phyloP scores from a whole-genome alignment of 2,888 invertebrate genomes.

The Scaptomyza flava region DNA sequence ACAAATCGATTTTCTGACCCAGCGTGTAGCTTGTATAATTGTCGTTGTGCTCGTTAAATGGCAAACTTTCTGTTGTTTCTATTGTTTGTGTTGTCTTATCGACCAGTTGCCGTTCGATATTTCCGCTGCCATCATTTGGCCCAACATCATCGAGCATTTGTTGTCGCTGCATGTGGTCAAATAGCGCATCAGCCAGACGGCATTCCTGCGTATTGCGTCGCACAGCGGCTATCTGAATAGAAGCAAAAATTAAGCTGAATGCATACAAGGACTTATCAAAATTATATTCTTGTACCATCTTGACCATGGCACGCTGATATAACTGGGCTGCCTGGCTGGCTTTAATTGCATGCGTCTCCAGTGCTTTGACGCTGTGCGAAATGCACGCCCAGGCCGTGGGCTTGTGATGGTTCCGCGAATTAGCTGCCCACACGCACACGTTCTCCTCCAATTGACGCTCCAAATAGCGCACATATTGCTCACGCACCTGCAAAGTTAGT shows the following conservation, averaged over 20 bases:
- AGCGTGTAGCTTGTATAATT: slow-evolving; percentile 49
- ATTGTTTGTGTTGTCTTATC: slow-evolving; percentile 55
- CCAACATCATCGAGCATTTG: slow-evolving; percentile 1
- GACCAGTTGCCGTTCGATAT: slow-evolving; percentile 11
- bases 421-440: slow-evolving; percentile 60
- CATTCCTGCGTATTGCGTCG: slow-evolving; percentile 75
- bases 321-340: slow-evolving; percentile 78
- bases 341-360: slow-evolving; percentile 78
- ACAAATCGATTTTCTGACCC: slow-evolving; percentile 80
- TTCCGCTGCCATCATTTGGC: background rate
- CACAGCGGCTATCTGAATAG: slow-evolving; percentile 72
- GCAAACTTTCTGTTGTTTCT: background rate
- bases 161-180: slow-evolving; percentile 59
- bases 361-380: slow-evolving; percentile 59
- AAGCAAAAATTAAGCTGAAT: background rate
- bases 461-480: slow-evolving; percentile 77
- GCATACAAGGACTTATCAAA: background rate
- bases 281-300: slow-evolving; percentile 65
- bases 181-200: slow-evolving; percentile 63
- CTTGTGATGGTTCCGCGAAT: slow-evolving; percentile 66
- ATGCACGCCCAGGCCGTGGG: slow-evolving; percentile 65
- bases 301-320: slow-evolving; percentile 81
- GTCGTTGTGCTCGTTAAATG: slow-evolving; percentile 19
- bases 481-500: slow-evolving; percentile 68
- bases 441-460: slow-evolving; percentile 78